Base-by-base conservation (phyloP, 2,797 vertebrate species). In the Chaetophractus vellerosus region DNA sequence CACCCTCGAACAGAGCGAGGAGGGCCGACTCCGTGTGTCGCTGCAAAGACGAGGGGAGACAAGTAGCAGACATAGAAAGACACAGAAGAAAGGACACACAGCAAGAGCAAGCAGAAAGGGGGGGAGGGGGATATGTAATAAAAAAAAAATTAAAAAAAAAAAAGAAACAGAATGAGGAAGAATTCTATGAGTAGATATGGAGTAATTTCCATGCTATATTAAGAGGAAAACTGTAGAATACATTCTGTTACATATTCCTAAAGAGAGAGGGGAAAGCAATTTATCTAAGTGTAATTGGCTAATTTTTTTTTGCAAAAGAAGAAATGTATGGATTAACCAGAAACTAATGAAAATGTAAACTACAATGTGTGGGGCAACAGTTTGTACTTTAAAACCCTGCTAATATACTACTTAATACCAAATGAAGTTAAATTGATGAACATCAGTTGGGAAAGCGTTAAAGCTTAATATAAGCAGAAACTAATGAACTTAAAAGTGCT, bases 351-450 rank as follows among this genome's bases (percentile, higher is more conserved):
- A 93, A 86, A 57, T 33, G 6, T 2, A 2, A n/a, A 78, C 4
- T 69, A 23, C 15, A 63, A 63, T 10, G 0, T 21, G 7, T 24
- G 6, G 5, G 23, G 6, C 11, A 63, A 64, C 1, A 94, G 6
- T 45, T 28, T 64, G 48, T 11, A 36, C 38, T 75, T 87, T 81
- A 71, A 88, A 71, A 75, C 36, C 38, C 9, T 9, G 6, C 31
- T 38, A 61, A 72, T 78, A 72, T n/a, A 55, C 69, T 48, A 69
- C 19, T 66, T 76, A 64, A 33, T 45, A 83, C 88, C 90, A 16
- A 90, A n/a, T 48, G 64, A n/a, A 82, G 4, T 59, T 79, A 83
- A 50, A 50, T 87, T 71, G 31, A 88, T n/a, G 89, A 75, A 19
- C 33, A 79, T 26, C 28, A 18, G 24, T 28, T 28, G 2, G 6